These are phyloP conservation scores for Apodemia duryi DNA, from an alignment of 2,888 invertebrate genomes.

Conservation along the genomic window DNA sequence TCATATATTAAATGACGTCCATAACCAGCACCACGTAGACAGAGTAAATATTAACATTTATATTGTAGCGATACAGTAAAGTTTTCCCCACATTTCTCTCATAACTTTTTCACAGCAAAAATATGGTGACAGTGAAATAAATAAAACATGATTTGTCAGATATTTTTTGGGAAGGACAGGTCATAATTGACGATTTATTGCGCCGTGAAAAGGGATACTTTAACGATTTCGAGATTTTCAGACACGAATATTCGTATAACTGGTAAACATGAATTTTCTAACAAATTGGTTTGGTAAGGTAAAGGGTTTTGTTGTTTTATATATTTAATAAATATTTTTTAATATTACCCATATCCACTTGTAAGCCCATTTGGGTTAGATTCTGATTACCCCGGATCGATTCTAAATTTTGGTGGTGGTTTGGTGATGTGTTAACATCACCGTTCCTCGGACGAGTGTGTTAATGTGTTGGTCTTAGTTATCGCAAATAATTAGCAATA, in stretches of 20 bases:
- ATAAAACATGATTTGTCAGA: constrained; percentile 14
- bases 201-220: neutral
- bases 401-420: too few relatives aligned
- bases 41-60: constrained; percentile 4
- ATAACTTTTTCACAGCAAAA: constrained; percentile 5
- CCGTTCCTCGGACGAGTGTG: too few relatives aligned
- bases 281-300: neutral
- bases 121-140: constrained; percentile 10
- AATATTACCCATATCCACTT: too few relatives aligned
- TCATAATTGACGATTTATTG: constrained; percentile 13
- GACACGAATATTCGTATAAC: neutral
- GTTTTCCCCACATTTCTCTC: constrained; percentile 3
- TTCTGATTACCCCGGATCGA: too few relatives aligned
- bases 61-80: neutral
- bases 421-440: too few relatives aligned
- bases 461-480: too few relatives aligned
- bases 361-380: too few relatives aligned
- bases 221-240: constrained; percentile 12
- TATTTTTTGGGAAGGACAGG: constrained; percentile 12
- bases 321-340: neutral
- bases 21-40: neutral
- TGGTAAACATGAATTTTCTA: constrained; percentile 4
- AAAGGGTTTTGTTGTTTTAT: neutral
- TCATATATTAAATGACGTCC: neutral
- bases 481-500: too few relatives aligned